phyloP scores from a whole-genome alignment of 2,113 vertebrate genomes.

The Odocoileus virginianus region DNA sequence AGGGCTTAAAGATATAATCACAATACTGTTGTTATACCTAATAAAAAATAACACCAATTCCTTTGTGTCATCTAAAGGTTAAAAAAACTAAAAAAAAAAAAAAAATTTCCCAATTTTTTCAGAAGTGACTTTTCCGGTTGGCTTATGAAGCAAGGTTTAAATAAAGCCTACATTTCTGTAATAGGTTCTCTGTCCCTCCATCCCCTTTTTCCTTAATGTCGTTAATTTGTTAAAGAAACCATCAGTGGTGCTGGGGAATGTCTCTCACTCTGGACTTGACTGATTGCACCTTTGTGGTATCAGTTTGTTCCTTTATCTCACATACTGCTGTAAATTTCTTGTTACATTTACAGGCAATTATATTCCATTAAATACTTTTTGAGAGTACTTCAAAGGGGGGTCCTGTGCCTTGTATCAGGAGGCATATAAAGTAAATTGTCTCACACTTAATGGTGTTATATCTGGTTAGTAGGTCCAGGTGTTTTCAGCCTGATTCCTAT shows the following conservation, averaged over 20 bases:
- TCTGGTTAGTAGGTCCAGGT: neutral
- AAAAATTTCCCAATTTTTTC: neutral
- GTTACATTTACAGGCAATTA: neutral
- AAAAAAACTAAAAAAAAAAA: no score
- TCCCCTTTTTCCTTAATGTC: neutral
- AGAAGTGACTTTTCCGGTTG: neutral
- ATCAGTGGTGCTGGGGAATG: neutral
- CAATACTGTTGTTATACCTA: neutral
- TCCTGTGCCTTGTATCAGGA: neutral
- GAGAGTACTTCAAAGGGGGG: neutral
- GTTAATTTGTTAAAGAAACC: neutral
- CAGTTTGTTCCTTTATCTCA: neutral
- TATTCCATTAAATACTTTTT: neutral
- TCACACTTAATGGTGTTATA: neutral
- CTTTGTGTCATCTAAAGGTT: neutral
- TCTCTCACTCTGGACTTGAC: neutral
- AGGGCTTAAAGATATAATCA: neutral
- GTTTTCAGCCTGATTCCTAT: neutral
- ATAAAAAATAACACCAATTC: neutral
- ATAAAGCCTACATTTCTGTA: neutral
- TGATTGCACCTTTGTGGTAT: neutral
- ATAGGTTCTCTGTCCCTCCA: neutral
- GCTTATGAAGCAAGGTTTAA: neutral
- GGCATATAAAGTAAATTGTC: neutral
- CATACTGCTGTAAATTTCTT: neutral